Percentiles rank a stretch among this genome's conserved stretches.
phyloP scores from a whole-genome alignment of 64 coral and sea anemone genomes.

The Stylophora pistillata region DNA sequence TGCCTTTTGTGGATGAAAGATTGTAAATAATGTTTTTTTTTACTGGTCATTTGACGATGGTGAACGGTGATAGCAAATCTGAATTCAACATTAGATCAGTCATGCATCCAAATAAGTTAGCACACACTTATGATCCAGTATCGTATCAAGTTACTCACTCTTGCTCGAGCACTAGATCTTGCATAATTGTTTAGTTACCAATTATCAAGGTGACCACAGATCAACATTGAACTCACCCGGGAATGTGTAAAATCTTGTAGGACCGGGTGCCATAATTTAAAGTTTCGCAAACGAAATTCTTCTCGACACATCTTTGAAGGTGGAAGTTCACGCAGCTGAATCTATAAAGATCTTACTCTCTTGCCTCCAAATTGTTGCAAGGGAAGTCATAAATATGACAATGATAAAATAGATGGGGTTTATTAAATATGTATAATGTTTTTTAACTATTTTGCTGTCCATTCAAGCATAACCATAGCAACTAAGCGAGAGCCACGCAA shows the following conservation, averaged over 20 bases:
- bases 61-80: no score
- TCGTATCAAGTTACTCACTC: neutral
- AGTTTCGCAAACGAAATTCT: constrained; percentile 49
- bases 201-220: neutral
- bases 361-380: neutral
- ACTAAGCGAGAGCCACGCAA: neutral
- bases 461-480: no score
- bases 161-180: neutral
- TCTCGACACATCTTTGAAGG: constrained; percentile 35
- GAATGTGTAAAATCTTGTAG: constrained; percentile 49
- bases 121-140: no score
- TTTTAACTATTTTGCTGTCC: neutral
- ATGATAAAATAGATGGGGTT: neutral
- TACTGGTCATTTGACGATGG: no score
- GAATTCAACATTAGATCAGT: no score
- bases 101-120: no score
- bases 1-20: no score
- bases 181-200: neutral
- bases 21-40: no score
- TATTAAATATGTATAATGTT: neutral
- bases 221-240: constrained; percentile 28
- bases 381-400: neutral
- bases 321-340: no score
- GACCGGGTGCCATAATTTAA: constrained; percentile 52
- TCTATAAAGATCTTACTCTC: neutral